phyloP scores from a whole-genome alignment of 2,888 invertebrate genomes.

The Coelinius sp. region DNA sequence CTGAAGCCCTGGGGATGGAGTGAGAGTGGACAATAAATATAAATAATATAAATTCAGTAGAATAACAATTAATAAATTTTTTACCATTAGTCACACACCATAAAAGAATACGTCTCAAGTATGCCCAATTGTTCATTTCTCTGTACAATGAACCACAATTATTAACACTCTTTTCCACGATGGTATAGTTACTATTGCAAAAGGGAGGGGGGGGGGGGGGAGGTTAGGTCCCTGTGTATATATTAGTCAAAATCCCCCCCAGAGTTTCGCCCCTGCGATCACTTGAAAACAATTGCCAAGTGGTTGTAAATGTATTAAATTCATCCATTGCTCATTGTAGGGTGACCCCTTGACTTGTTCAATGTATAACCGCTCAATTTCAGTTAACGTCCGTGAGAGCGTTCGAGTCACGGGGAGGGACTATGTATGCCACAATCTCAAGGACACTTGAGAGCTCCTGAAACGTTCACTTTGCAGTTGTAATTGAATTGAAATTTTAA shows the following conservation, averaged over 20 bases:
- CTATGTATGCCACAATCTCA: slow-evolving; percentile 25
- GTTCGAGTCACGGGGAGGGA: background rate
- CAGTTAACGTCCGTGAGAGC: slow-evolving; percentile 36
- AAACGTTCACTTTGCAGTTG: slow-evolving; percentile 10
- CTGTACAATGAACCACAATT: slow-evolving; percentile 33
- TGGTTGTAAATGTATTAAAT: slow-evolving; percentile 62
- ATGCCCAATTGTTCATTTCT: slow-evolving; percentile 38
- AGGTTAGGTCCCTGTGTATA: slow-evolving; percentile 12
- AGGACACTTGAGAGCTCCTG: background rate
- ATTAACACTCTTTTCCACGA: slow-evolving; percentile 33
- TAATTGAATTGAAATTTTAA: background rate
- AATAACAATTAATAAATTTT: background rate
- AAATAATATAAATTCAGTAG: too few species aligned
- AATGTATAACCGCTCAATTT: slow-evolving; percentile 34
- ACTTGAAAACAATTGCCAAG: slow-evolving; percentile 59
- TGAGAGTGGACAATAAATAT: slow-evolving; percentile 14
- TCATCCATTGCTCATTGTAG: slow-evolving; percentile 41
- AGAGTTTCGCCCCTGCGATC: slow-evolving; percentile 25
- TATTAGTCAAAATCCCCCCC: background rate
- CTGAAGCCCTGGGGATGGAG: slow-evolving; percentile 48
- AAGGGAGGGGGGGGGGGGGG: too few species aligned
- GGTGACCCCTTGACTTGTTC: slow-evolving; percentile 34
- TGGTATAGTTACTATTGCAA: slow-evolving; percentile 1
- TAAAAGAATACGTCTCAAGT: slow-evolving; percentile 30
- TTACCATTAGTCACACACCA: background rate